These are phyloP conservation scores for Sinocyclocheilus anophthalmus DNA, from an alignment of 2,113 vertebrate species.

Conservation along the genomic window DNA sequence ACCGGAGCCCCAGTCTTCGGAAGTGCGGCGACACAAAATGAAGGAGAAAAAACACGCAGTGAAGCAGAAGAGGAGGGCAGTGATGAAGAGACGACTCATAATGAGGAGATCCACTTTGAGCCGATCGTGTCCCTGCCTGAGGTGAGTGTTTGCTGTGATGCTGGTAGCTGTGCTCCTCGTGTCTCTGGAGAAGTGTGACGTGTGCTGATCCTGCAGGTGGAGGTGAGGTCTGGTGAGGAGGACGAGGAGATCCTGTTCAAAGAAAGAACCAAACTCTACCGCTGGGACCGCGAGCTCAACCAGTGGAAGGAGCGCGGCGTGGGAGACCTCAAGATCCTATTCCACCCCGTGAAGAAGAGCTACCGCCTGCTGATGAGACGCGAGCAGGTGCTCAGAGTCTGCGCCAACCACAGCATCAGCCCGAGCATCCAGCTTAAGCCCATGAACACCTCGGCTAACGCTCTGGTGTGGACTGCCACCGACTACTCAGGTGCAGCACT, in stretches of 20 bases:
- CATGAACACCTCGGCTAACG: constrained; percentile 85
- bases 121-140: too few species aligned
- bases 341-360: constrained; percentile 85
- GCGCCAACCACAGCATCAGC: constrained; percentile 92
- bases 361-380: constrained; percentile 93
- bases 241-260: constrained; percentile 97
- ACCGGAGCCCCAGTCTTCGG: too few species aligned
- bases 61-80: too few species aligned
- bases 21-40: too few species aligned
- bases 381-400: constrained; percentile 94
- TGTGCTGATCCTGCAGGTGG: constrained; percentile 76
- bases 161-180: too few species aligned
- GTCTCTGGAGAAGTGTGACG: too few species aligned
- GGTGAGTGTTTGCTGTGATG: too few species aligned
- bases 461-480: constrained; percentile 86
- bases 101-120: too few species aligned
- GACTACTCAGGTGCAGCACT: too few species aligned
- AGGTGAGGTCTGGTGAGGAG: constrained; percentile 97
- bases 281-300: constrained; percentile 82
- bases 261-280: constrained; percentile 90
- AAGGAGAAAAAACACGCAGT: too few species aligned
- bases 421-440: constrained; percentile 87
- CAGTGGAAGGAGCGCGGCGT: constrained; percentile 97
- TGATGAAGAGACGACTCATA: too few species aligned
- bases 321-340: constrained; percentile 96